Evolutionary conservation across 2,113 vertebrate genomes (phyloP), one percentile per base, ranked within the genome.

Genomic region (Brachyhypopomus occidentalis): DNA sequence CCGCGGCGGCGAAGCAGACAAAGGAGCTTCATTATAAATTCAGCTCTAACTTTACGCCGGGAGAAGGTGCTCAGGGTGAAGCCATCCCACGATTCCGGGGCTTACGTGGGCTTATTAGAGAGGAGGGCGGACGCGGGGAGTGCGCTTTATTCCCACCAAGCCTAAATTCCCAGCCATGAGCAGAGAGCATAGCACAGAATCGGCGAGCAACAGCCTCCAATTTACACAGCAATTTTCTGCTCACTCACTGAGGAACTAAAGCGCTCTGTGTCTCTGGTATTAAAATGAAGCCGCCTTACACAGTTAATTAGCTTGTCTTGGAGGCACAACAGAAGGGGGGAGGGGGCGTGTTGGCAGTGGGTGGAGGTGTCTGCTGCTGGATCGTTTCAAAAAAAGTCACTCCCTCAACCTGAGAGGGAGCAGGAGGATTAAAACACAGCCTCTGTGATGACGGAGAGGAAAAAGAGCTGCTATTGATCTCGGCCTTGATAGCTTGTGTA

Each of bases 241-340:
- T 84, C 77, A 75, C 79, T 80, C 73, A 63, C 84, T 80, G 75
- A 72, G 78, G 77, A 86, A 80, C 81, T 69, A 75, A 83, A 86
- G 77, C 72, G 69, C 81, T 82, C 78, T 78, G 77, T 67, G 60
- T 85, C 72, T 84, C 75, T 85, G 77, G 82, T 85, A 84, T 86
- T 85, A 83, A 88, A 81, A 84, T 74, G 79, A 80, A 84, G 75
- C 81, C 71, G 80, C 79, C 83, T 72, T 81, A 86, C 81, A 58
- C 69, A 83, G 83, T 84, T 88, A 86, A 88, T 85, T 85, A 88
- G 85, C 82, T 82, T 62, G 75, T 86, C 85, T 85, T 81, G 77
- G 79, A 85, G 71, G 75, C 55, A 80, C 79, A 79, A 67, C 75
- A 85, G 63, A 76, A 64, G 72, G 25, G 81, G 79, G 63, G 70